Evolutionary conservation across 2,797 vertebrate genomes (phyloP).

Genomic region (Pangasius sanitwongsei): DNA sequence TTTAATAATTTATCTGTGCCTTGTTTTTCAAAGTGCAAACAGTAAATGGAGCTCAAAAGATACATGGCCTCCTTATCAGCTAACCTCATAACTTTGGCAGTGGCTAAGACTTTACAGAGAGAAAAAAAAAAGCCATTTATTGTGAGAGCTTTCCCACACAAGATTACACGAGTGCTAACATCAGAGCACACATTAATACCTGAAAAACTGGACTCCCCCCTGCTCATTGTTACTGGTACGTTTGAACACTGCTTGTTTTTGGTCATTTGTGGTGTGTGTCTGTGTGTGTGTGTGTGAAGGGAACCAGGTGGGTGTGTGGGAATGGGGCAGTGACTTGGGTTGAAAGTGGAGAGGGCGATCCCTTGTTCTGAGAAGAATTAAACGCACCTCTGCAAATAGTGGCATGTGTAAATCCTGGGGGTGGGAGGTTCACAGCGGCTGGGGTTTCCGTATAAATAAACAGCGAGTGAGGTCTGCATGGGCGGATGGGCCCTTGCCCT

Average conservation of each 20-base stretch:
- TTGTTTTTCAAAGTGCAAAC: conserved; percentile 53
- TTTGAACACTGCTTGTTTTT: conserved; percentile 49
- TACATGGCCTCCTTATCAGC: conserved; percentile 54
- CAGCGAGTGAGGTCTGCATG: conserved; percentile 75
- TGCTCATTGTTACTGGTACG: conserved; percentile 38
- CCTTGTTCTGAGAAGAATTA: conserved; percentile 77
- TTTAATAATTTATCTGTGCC: conserved; percentile 63
- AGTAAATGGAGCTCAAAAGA: conserved; percentile 56
- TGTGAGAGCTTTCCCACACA: conserved; percentile 24
- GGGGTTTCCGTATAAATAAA: conserved; percentile 85
- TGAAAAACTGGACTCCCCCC: conserved; percentile 48
- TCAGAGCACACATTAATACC: conserved; percentile 42
- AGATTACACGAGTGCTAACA: conserved; percentile 19
- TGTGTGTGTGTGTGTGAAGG: conserved; percentile 45
- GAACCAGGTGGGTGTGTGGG: conserved; percentile 59
- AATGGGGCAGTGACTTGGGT: conserved; percentile 65
- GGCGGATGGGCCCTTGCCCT: conserved; percentile 73
- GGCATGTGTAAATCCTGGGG: conserved; percentile 76
- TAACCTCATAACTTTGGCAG: conserved; percentile 43
- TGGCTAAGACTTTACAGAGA: conserved; percentile 35
- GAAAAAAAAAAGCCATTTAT: neutral
- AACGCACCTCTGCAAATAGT: conserved; percentile 81
- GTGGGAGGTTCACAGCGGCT: conserved; percentile 73
- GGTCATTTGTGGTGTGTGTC: conserved; percentile 32
- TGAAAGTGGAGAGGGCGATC: conserved; percentile 71